phyloP scores from a whole-genome alignment of 2,113 vertebrate species.

The Aptenodytes forsteri region DNA sequence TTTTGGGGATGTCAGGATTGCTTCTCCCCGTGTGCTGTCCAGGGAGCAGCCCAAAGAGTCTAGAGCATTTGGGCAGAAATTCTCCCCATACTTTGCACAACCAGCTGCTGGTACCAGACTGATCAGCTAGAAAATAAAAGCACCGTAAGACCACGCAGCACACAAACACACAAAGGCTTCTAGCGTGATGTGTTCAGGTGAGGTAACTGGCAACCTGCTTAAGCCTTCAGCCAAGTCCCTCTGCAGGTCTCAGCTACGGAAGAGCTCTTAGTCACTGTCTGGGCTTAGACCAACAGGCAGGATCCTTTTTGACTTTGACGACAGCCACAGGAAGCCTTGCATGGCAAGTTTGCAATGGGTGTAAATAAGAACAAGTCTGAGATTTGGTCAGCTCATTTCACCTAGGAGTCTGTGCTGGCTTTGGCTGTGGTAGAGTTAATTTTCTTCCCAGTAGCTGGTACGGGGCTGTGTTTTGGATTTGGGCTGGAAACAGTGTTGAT shows the following conservation, averaged over 20 bases:
- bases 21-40: neutral
- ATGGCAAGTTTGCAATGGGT: neutral
- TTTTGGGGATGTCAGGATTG: neutral
- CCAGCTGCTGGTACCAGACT: neutral
- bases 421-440: too few species aligned
- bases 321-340: neutral
- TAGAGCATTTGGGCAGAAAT: neutral
- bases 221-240: neutral
- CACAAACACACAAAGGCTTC: neutral
- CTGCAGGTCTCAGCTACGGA: neutral
- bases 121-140: neutral
- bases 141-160: neutral
- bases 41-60: neutral
- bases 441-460: too few species aligned
- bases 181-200: neutral
- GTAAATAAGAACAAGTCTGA: neutral
- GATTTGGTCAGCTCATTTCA: neutral
- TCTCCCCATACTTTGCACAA: neutral
- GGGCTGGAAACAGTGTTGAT: too few species aligned
- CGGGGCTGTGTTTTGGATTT: too few species aligned
- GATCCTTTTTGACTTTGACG: neutral
- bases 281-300: neutral
- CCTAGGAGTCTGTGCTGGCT: neutral
- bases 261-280: neutral
- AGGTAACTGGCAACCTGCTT: neutral